These are phyloP conservation scores for Peromyscus eremicus DNA, from an alignment of 2,797 vertebrate genomes.

Conservation along the genomic window DNA sequence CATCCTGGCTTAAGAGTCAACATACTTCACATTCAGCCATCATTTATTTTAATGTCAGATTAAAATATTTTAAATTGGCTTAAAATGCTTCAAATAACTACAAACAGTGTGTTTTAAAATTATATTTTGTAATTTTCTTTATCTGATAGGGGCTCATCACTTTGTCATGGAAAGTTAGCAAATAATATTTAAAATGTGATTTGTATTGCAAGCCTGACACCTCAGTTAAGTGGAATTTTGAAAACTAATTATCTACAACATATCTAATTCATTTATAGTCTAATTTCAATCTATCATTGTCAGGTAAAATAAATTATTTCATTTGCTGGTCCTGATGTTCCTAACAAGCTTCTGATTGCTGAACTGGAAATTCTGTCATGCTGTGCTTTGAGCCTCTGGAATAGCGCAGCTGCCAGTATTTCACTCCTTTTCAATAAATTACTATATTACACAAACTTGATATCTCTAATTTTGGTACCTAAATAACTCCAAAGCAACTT, in stretches of 20 bases:
- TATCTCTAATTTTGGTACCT: slow-evolving; percentile 46
- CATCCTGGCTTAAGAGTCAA: background rate
- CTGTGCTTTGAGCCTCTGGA: slow-evolving; percentile 62
- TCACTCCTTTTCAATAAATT: slow-evolving; percentile 63
- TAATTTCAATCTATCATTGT: slow-evolving; percentile 86
- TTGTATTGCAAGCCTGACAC: slow-evolving; percentile 77
- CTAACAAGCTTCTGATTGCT: slow-evolving; percentile 78
- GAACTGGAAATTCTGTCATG: slow-evolving; percentile 64
- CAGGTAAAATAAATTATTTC: slow-evolving; percentile 85
- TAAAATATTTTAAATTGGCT: slow-evolving; percentile 73
- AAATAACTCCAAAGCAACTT: slow-evolving; percentile 45
- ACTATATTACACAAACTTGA: slow-evolving; percentile 52
- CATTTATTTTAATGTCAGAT: slow-evolving; percentile 78
- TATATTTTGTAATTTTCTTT: slow-evolving; percentile 33
- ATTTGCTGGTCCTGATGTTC: slow-evolving; percentile 73
- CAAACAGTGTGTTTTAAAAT: background rate
- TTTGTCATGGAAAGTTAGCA: slow-evolving; percentile 82
- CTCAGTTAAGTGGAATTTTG: slow-evolving; percentile 79
- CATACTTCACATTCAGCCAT: slow-evolving; percentile 46
- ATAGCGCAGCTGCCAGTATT: slow-evolving; percentile 45
- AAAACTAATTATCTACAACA: slow-evolving; percentile 85
- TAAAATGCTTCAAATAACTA: background rate
- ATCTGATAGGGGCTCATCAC: slow-evolving; percentile 82
- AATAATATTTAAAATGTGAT: slow-evolving; percentile 81
- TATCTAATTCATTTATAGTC: slow-evolving; percentile 86